Base-by-base conservation (phyloP, 2,888 invertebrate genomes). In the Meta bourneti region DNA sequence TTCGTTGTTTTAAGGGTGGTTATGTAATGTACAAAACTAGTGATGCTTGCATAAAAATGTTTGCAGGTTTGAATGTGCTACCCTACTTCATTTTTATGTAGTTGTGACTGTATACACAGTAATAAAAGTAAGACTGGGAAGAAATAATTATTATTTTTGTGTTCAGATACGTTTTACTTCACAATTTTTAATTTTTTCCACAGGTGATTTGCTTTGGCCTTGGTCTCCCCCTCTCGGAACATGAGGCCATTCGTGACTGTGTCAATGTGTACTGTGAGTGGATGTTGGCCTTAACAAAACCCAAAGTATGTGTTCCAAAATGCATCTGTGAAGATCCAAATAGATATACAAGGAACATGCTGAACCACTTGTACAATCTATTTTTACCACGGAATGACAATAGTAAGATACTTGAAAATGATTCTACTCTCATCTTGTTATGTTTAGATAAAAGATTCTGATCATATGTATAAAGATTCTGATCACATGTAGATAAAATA, bases 231-330 rank as follows among this genome's bases (percentile, higher is more conserved):
- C 95, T 99, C 79, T 96, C 97, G 69, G 99, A 99, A 95, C 98
- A 98, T 95, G 98, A 98, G 94, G 98, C 98, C 0, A 97, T 99
- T 84, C 97, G 98, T 93, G 98, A 99, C 95, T 99, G 99, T 95
- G 99, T 99, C 74, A 98, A 98, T 94, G 97, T 99, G 69, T 99
- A 99, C 94, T 99, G 98, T 95, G 98, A 99, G 94, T 99, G 99
- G 99, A 95, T 99, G 93, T 97, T 98, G 0, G 97, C 98, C 4
- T 95, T 99, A 93, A 96, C 97, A 93, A 97, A 97, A 49, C 96
- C 92, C 51, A 89, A 93, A 82, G 88, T 93, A 16, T 97, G 98
- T 94, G 97, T 99, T 20, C 99, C 99, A 0, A 96, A 96, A 93
- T 98, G 99, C 0, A 97, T 99, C 13, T 96, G 97, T 77, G 97